Evolutionary conservation across 2,113 vertebrate species (phyloP), one percentile per base, ranked within the genome.

Genomic region (Tenrec ecaudatus): DNA sequence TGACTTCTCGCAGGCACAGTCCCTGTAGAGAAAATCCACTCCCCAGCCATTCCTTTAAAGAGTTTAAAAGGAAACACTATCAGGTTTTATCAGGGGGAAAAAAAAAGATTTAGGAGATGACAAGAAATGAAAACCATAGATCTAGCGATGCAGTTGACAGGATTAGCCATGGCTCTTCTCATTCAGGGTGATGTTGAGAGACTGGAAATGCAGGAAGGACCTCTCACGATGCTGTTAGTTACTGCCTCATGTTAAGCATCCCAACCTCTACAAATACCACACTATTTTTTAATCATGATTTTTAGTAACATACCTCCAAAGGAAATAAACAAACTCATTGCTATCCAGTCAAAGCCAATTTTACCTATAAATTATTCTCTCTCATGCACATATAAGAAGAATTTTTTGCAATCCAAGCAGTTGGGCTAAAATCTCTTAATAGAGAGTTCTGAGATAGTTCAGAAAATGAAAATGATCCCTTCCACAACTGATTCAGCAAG

Each of bases 101-200:
- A 68, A 31, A 31, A 31, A 80, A 86, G 75, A 69, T 95, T 86
- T 68, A 89, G 38, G 38, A 47, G 22, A 77, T 87, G 58, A n/a
- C 69, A 69, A 33, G 22, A 43, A 66, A 68, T 84, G 64, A 77
- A n/a, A 53, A 58, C 1, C 36, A 92, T n/a, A 62, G 80, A 77
- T 25, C 31, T n/a, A 12, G 33, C 17, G 22, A 86, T n/a, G 64
- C 12, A 12, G 36, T 58, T 4, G 9, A 6, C 0, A 62, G 3
- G 19, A 22, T 9, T 40, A 2, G 8, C 31, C 12, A 10, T 17
- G 15, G 3, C 38, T 82, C 31, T 27, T 85, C 29, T 75, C 88
- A 17, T 2, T 17, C 38, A 76, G 20, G 14, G 64, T 38, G 33
- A 78, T 71, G 62, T 88, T 68, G 40, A 90, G 11, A 76, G 36